A percentile compares a stretch with the other conserved stretches of the same genome.
Evolutionary conservation across 2,888 invertebrate species (phyloP).

Genomic region (Andrena minutula): DNA sequence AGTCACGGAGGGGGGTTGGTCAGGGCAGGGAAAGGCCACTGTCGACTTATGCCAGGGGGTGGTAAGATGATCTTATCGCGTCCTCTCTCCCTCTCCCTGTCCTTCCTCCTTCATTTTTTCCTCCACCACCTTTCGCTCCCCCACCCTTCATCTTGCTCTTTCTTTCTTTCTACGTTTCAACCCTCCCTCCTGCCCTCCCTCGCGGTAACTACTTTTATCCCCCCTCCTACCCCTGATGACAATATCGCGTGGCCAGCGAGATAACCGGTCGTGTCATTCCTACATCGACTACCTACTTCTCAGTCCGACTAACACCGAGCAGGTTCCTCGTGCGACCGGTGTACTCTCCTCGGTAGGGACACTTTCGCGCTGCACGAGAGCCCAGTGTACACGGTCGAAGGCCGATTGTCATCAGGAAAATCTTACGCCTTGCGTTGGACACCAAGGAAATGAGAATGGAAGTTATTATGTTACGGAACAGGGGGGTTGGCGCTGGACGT

Average conservation of each 20-base stretch:
- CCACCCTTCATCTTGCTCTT: conserved; percentile 50
- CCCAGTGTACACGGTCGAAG: conserved; percentile 57
- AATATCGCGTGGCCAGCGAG: conserved; percentile 85
- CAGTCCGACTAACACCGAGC: conserved; percentile 65
- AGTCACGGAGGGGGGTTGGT: conserved; percentile 79
- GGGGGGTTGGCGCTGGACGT: conserved; percentile 44
- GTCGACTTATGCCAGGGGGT: conserved; percentile 79
- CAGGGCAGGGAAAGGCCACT: conserved; percentile 83
- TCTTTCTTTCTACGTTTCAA: conserved; percentile 55
- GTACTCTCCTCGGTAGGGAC: conserved; percentile 62
- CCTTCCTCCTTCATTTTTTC: conserved; percentile 71
- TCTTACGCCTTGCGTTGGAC: conserved; percentile 62
- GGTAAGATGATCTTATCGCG: conserved; percentile 79
- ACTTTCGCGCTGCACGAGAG: conserved; percentile 69
- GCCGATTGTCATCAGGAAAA: conserved; percentile 71
- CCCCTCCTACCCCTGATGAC: conserved; percentile 82
- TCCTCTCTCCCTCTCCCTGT: conserved; percentile 49
- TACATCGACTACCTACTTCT: conserved; percentile 83
- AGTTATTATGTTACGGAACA: conserved; percentile 68
- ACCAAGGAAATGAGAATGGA: conserved; percentile 66
- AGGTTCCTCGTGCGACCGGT: conserved; percentile 56
- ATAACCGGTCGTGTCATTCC: conserved; percentile 85
- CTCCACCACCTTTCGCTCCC: conserved; percentile 57
- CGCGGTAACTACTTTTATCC: conserved; percentile 74
- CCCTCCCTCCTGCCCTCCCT: conserved; percentile 50